Base-by-base conservation (phyloP, 1,140 invertebrate species). In the Euura lappo region DNA sequence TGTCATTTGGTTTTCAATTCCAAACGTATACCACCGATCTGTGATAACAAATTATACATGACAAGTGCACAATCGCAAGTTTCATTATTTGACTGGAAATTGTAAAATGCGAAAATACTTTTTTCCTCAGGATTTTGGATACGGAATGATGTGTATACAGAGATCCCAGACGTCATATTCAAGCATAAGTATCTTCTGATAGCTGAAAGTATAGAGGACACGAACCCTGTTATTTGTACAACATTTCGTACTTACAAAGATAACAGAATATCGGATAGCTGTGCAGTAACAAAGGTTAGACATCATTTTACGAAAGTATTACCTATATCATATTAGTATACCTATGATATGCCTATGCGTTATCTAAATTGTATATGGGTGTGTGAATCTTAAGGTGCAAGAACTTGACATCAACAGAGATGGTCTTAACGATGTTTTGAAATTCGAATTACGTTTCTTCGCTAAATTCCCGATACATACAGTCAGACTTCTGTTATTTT, bases 351-450 rank as follows among this genome's bases (percentile, higher is more conserved):
- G 4, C 8, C n/a, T 10, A 69, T 73, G 28, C 28, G 28, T 28
- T 28, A 1, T 28, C 28, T 28, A 28, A 69, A 4, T 69, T 69
- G 44, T 4, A 51, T 47, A 47, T 47, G 4, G 42, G 11, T 43
- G 6, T 71, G 5, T 65, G 7, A 71, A 70, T 42, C 42, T 80
- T 71, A 67, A 92, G 91, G 87, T 89, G 47, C 76, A 84, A 76
- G 91, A 92, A 85, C 84, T 85, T 44, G 91, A 92, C 82, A 74
- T 77, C 3, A 89, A 92, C 80, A 83, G 84, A 10, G 90, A 92
- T 84, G 89, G 88, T 5, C 81, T 81, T 67, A 87, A 88, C 45
- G 91, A 92, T 77, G 75, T 79, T 68, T 76, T 92, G 5, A 80
- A 88, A 47, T 87, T 92, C 71, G 87, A 89, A 74, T 74, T 85